Conservation (phyloP, 2,113 vertebrate genomes). For the Scalopus aquaticus region DNA sequence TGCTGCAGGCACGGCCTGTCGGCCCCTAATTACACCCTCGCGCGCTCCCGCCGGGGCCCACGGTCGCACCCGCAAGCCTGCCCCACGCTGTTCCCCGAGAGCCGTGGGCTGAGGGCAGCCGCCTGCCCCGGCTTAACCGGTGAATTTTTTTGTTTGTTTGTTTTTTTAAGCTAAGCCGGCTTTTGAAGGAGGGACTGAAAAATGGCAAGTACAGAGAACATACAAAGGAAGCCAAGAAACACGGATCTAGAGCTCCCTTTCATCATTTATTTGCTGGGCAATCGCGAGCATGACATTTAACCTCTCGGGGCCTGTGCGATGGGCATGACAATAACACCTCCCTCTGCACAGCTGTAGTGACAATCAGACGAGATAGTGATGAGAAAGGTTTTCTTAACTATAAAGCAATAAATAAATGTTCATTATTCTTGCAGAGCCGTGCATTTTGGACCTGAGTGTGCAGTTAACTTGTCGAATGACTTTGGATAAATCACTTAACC, state of each 20-base stretch:
- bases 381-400: background rate
- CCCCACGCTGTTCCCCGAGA: slow-evolving; percentile 44
- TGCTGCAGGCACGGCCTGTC: slow-evolving; percentile 25
- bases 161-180: background rate
- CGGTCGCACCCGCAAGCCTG: slow-evolving; percentile 31
- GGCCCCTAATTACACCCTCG: slow-evolving; percentile 64
- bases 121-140: slow-evolving; percentile 9
- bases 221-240: background rate
- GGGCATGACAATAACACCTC: background rate
- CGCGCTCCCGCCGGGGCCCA: slow-evolving; percentile 41
- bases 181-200: slow-evolving; percentile 34
- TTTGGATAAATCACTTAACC: background rate
- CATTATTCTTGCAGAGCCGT: background rate
- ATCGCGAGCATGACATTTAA: background rate
- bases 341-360: background rate
- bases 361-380: background rate
- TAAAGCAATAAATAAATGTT: background rate
- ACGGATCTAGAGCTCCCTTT: background rate
- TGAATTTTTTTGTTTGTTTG: background rate
- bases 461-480: slow-evolving; percentile 32
- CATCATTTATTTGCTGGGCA: background rate
- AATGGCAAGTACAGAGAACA: background rate
- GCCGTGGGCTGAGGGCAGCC: background rate
- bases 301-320: background rate
- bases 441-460: background rate